Percentiles rank a stretch among this genome's conserved stretches.
phyloP scores from a whole-genome alignment of 2,113 vertebrate genomes.

The Martes martes region DNA sequence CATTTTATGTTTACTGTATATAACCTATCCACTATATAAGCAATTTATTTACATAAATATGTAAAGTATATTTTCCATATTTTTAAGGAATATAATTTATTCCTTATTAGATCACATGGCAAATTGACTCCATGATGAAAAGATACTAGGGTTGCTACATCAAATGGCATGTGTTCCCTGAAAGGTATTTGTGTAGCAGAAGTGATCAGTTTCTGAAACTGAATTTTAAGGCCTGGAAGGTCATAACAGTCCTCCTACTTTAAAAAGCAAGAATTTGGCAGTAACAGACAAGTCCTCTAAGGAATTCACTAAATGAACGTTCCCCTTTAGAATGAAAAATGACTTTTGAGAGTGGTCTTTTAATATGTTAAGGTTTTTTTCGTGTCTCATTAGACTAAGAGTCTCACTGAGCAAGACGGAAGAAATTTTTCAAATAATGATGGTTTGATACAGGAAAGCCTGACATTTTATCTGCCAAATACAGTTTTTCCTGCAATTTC shows the following conservation, averaged over 20 bases:
- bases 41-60: background rate
- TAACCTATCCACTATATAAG: background rate
- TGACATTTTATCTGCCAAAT: background rate
- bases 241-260: background rate
- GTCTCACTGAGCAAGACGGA: background rate
- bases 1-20: background rate
- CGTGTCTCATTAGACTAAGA: background rate
- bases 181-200: background rate
- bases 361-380: background rate
- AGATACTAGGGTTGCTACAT: background rate
- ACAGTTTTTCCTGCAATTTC: background rate
- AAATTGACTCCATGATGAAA: background rate
- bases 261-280: slow-evolving; percentile 34
- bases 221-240: background rate
- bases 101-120: background rate
- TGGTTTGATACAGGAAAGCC: background rate
- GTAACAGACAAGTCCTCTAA: background rate
- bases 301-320: background rate
- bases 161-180: background rate
- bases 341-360: background rate
- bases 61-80: background rate
- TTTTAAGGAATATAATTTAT: background rate
- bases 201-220: background rate
- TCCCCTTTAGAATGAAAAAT: background rate
- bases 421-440: background rate